A percentile compares a stretch with the other conserved stretches of the same genome.
phyloP scores from a whole-genome alignment of 2,888 invertebrate species.

The Leucozona laternaria region DNA sequence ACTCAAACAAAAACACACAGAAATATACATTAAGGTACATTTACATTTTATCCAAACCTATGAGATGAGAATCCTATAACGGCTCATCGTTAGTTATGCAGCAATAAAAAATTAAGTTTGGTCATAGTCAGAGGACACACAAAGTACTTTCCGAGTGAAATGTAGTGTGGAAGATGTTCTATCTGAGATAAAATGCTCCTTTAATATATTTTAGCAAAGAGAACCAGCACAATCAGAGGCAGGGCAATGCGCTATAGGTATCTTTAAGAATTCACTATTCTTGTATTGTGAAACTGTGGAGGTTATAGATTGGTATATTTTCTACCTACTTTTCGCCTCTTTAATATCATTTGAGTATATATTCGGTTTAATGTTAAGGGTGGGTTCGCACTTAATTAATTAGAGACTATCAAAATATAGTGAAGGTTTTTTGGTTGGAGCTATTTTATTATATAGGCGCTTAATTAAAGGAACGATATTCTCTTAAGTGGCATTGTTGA shows the following conservation, averaged over 20 bases:
- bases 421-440: background rate
- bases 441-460: background rate
- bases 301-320: background rate
- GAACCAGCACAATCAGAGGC: background rate
- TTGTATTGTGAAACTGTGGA: background rate
- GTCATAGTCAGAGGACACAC: background rate
- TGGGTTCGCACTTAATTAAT: conserved; percentile 24
- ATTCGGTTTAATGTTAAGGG: conserved; percentile 15
- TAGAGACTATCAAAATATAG: conserved; percentile 12
- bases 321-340: background rate
- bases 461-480: background rate
- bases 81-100: conserved; percentile 7
- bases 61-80: background rate
- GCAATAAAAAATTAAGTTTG: conserved; percentile 32
- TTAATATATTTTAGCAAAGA: background rate
- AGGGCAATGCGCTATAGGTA: background rate
- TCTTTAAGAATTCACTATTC: background rate
- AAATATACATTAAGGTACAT: too few species aligned
- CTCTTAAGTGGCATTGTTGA: background rate
- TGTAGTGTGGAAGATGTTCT: conserved; percentile 16
- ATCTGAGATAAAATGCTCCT: background rate
- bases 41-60: conserved; percentile 4
- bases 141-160: conserved; percentile 3
- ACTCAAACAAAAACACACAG: background rate
- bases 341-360: conserved; percentile 7